Evolutionary conservation across 2,888 invertebrate genomes (phyloP), one percentile per base, ranked within the genome.

Genomic region (Caenorhabditis drosophilae): DNA sequence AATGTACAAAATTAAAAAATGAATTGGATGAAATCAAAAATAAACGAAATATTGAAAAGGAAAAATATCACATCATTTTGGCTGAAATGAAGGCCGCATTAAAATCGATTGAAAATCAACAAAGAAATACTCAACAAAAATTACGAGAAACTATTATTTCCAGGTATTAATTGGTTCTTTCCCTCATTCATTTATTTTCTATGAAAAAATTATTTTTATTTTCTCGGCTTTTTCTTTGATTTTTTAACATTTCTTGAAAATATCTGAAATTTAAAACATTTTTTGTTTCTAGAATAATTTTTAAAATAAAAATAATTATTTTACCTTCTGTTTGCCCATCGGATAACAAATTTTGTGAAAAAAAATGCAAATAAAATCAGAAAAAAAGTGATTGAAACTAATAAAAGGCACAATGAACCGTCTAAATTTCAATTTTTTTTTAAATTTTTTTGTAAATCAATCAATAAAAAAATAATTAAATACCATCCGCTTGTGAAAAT

Each of bases 281-380:
- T n/a, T n/a, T n/a, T n/a, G n/a, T n/a, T n/a, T n/a, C n/a, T n/a
- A n/a, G n/a, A n/a, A n/a, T n/a, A n/a, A 12, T 4, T 40, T 42
- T 23, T 22, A 16, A 16, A 40, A 40, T 40, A 31, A 31, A 9
- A 31, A 31, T 31, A 12, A 6, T 31, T 31, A 31, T 6, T 12
- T 31, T 4, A 42, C 42, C 42, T 42, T 15, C 20, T 22, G 15
- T 42, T 42, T 3, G 64, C 67, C 36, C 41, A 53, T 44, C 44
- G 57, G 25, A 67, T 42, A 4, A 67, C 53, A 9, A 64, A 59
- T 41, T 59, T 45, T 3, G 71, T 71, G 7, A 45, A 48, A 31
- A 71, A 53, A 53, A 67, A 71, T 22, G 64, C 67, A n/a, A 66
- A 48, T 12, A 58, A 46, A 20, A 67, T 53, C n/a, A 67, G 42